A percentile compares a stretch with the other conserved stretches of the same genome.
Evolutionary conservation across 2,888 invertebrate species (phyloP).

Genomic region (Steinernema carpocapsae): DNA sequence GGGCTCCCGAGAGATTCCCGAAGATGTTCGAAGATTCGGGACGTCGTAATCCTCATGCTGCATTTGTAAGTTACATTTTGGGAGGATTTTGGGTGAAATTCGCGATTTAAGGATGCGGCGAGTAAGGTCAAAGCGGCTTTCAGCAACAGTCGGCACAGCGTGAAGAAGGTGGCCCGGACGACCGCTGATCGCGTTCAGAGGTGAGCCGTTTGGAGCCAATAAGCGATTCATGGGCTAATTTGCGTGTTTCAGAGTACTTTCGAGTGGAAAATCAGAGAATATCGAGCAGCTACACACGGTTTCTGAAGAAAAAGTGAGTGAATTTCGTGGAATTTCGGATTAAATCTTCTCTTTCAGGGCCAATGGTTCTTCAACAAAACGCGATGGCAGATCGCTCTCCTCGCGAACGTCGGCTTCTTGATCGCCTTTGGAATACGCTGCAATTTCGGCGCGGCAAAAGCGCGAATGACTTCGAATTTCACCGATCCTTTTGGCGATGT

Average conservation of each 20-base stretch:
- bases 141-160: constrained; percentile 22
- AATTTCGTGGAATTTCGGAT: too few species aligned
- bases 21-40: constrained; percentile 14
- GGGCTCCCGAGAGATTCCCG: too few species aligned
- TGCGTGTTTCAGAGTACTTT: constrained; percentile 8
- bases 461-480: constrained; percentile 74
- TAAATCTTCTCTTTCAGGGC: not conserved
- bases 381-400: constrained; percentile 68
- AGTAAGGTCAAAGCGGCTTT: constrained; percentile 16
- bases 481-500: constrained; percentile 54
- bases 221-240: not conserved
- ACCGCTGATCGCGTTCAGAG: constrained; percentile 28
- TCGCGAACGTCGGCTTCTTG: constrained; percentile 70
- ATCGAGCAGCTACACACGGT: constrained; percentile 29
- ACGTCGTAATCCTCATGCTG: constrained; percentile 18
- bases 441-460: constrained; percentile 95
- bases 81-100: not conserved
- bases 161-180: constrained; percentile 27
- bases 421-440: constrained; percentile 83
- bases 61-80: not conserved
- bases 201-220: not conserved
- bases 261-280: constrained; percentile 30
- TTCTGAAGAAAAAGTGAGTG: not conserved
- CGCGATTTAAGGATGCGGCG: not conserved
- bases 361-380: constrained; percentile 38